Conservation (phyloP, 1,140 invertebrate genomes). For the Stratiolaelaps scimitus region DNA sequence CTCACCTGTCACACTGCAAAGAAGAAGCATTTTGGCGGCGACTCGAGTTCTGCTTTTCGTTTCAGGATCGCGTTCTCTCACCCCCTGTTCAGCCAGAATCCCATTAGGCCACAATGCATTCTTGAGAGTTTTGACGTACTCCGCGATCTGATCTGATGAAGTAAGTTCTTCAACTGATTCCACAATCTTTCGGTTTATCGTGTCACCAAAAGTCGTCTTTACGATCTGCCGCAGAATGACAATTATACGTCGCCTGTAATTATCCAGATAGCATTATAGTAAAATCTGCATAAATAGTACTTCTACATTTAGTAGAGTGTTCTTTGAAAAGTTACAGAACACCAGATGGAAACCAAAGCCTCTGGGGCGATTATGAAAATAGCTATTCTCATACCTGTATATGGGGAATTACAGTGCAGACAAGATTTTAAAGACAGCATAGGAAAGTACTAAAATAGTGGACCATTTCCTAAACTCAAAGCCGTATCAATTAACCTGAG, state of each 20-base stretch:
- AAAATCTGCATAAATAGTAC: not conserved
- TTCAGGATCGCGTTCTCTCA: constrained; percentile 51
- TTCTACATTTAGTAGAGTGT: too few relatives aligned
- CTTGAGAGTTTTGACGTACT: constrained; percentile 74
- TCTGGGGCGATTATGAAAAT: too few relatives aligned
- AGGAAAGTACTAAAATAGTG: too few relatives aligned
- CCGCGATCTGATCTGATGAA: constrained; percentile 72
- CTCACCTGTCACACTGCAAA: constrained; percentile 61
- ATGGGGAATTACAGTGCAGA: too few relatives aligned
- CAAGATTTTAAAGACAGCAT: too few relatives aligned
- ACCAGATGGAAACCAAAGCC: too few relatives aligned
- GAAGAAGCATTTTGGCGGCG: constrained; percentile 66
- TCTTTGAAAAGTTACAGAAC: too few relatives aligned
- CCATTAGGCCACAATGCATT: constrained; percentile 67
- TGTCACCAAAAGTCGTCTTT: constrained; percentile 50
- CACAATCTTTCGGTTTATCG: constrained; percentile 59
- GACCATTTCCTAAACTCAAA: not conserved
- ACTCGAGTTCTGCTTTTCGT: constrained; percentile 65
- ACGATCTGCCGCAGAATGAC: constrained; percentile 62
- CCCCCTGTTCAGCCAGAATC: constrained; percentile 49
- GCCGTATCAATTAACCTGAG: constrained; percentile 40
- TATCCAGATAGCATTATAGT: not conserved
- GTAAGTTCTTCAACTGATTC: constrained; percentile 79
- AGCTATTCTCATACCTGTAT: too few relatives aligned
- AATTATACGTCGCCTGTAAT: constrained; percentile 55